Conservation (phyloP, 2,113 vertebrate genomes). For the Epinephelus cyanopodus region DNA sequence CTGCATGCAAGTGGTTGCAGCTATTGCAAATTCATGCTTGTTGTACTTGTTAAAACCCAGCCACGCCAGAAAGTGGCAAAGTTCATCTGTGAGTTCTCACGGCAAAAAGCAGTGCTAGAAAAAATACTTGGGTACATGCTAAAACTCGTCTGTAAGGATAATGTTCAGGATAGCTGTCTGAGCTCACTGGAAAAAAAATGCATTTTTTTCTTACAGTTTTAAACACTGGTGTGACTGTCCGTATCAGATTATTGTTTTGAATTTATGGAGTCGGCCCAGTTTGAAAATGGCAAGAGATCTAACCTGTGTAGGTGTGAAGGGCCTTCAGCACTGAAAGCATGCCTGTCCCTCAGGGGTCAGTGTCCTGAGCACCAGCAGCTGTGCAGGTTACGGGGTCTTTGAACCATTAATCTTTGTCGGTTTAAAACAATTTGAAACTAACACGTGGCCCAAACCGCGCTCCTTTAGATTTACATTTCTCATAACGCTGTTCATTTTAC, state of each 20-base stretch:
- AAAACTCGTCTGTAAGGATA: background rate
- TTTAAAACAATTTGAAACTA: slow-evolving; percentile 24
- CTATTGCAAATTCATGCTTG: too few species aligned
- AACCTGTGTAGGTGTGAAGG: background rate
- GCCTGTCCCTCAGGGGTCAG: background rate
- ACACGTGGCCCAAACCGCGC: background rate
- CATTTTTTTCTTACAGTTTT: too few species aligned
- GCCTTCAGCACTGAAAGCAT: background rate
- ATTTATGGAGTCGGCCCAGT: background rate
- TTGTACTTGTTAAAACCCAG: background rate
- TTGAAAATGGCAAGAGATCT: background rate
- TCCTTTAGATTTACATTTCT: slow-evolving; percentile 50
- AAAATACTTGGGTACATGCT: background rate
- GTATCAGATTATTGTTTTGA: too few species aligned
- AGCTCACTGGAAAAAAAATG: too few species aligned
- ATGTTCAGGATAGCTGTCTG: too few species aligned
- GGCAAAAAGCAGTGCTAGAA: background rate
- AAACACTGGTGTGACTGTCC: background rate
- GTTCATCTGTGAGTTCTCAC: background rate
- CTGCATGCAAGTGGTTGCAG: too few species aligned
- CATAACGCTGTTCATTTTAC: background rate
- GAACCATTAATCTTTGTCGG: slow-evolving; percentile 6
- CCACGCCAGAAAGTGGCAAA: background rate
- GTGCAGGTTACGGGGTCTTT: background rate
- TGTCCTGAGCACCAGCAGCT: slow-evolving; percentile 6